Base-by-base conservation (phyloP, 2,888 invertebrate genomes). In the Tribolium freemani region DNA sequence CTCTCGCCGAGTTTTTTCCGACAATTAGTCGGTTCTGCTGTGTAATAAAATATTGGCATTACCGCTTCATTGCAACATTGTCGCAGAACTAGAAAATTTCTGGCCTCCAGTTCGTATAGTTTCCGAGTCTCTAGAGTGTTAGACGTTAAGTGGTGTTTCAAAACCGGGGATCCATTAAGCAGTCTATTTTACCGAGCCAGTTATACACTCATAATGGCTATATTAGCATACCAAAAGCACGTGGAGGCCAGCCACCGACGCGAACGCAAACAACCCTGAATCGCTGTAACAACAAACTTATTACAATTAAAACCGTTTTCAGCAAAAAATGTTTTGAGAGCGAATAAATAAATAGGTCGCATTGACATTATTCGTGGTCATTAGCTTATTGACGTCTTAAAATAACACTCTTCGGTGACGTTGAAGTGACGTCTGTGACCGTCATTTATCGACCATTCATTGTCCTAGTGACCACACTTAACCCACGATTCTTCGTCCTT, bases 141-240 rank as follows among this genome's bases (percentile, higher is more conserved):
- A 51, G 20, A 58, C 53, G 26, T 6, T 71, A 71, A 67, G 67
- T 71, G 67, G 44, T 67, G 30, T 58, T 53, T 66, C 46, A 71
- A 71, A 67, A 11, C 57, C 54, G 20, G 53, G 48, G 61, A 67
- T 67, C 53, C 67, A 71, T 67, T 61, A 67, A 46, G 54, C 66
- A 71, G 66, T 71, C 71, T 66, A 71, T 71, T 71, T 60, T 51
- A 66, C 71, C 64, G 58, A 58, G 57, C 71, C 48, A 68, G 54
- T 68, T 72, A 38, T 38, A 69, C 69, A 69, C 53, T 69, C 69
- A 69, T 69, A 71, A 68, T 63, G 68, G 56, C 48, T 11, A 11
- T 38, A 72, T 68, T 72, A 68, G 67, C 72, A 72, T 72, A 72
- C 60, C 61, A 68, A 72, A 72, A 72, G 71, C 53, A 54, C 69